Conservation (phyloP, 2,113 vertebrate species). For the Microcebus jonahi region DNA sequence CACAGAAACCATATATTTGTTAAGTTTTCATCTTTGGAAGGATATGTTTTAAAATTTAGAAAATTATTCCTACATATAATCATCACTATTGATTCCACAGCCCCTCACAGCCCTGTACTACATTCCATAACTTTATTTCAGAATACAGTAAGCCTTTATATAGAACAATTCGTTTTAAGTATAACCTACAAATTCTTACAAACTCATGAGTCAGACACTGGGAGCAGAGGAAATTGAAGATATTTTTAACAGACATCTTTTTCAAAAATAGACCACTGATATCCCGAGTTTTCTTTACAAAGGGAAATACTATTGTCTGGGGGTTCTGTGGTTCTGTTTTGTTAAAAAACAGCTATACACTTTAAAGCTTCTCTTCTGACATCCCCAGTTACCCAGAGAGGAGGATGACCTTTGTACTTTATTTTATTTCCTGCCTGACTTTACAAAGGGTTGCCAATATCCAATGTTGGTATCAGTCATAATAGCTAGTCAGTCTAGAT, state of each 20-base stretch:
- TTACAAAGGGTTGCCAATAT: background rate
- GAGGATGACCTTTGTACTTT: background rate
- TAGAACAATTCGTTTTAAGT: background rate
- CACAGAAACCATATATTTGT: background rate
- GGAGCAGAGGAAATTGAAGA: background rate
- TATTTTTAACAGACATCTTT: background rate
- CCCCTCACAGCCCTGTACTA: fast-evolving
- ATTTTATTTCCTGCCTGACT: background rate
- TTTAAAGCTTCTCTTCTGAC: background rate
- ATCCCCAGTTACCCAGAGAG: background rate
- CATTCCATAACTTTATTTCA: background rate
- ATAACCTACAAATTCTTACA: constrained; percentile 16
- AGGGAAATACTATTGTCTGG: background rate
- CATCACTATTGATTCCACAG: background rate
- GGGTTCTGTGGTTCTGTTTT: background rate
- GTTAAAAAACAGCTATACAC: background rate
- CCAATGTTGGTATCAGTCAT: background rate
- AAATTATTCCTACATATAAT: constrained; percentile 38
- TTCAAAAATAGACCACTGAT: background rate
- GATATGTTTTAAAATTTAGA: constrained; percentile 29
- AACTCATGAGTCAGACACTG: background rate
- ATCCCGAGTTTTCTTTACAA: background rate
- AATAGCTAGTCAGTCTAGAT: background rate
- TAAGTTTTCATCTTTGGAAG: background rate
- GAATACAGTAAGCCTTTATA: constrained; percentile 4